Conservation (phyloP, 1,140 invertebrate species). For the Tenebrio molitor region DNA sequence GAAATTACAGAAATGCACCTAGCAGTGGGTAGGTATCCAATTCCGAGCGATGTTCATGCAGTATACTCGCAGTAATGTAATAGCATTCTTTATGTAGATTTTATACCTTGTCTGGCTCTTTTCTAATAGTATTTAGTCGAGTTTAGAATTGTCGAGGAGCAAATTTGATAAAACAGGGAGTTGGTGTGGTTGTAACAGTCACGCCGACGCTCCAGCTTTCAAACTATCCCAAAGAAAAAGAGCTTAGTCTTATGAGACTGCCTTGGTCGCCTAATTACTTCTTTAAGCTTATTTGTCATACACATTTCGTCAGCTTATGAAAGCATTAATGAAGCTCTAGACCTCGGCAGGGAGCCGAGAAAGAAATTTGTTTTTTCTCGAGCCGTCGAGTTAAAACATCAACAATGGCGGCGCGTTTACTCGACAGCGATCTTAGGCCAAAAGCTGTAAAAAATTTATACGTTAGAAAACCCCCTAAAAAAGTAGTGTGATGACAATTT, state of each 20-base stretch:
- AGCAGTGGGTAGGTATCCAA: not conserved
- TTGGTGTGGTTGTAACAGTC: too few relatives aligned
- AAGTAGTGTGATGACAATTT: conserved; percentile 4
- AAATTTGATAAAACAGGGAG: not conserved
- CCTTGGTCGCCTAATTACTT: not conserved
- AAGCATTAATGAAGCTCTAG: not conserved
- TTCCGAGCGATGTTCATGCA: not conserved
- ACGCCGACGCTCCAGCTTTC: too few relatives aligned
- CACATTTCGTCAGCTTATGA: conserved; percentile 1
- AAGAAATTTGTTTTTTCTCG: not conserved
- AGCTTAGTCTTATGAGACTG: too few relatives aligned
- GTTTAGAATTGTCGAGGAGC: not conserved
- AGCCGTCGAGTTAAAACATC: not conserved
- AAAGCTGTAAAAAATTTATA: not conserved
- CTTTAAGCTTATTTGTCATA: conserved; percentile 14
- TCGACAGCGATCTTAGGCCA: not conserved
- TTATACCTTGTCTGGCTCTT: not conserved
- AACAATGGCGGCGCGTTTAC: not conserved
- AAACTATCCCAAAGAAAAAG: too few relatives aligned
- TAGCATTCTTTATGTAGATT: not conserved
- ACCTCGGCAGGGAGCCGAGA: not conserved
- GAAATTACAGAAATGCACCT: not conserved
- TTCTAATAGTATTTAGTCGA: not conserved
- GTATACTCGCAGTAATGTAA: not conserved
- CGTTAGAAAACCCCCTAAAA: not conserved